These are phyloP conservation scores for Drosophila pallidifrons DNA, from an alignment of 1,140 invertebrate genomes.

Conservation along the genomic window DNA sequence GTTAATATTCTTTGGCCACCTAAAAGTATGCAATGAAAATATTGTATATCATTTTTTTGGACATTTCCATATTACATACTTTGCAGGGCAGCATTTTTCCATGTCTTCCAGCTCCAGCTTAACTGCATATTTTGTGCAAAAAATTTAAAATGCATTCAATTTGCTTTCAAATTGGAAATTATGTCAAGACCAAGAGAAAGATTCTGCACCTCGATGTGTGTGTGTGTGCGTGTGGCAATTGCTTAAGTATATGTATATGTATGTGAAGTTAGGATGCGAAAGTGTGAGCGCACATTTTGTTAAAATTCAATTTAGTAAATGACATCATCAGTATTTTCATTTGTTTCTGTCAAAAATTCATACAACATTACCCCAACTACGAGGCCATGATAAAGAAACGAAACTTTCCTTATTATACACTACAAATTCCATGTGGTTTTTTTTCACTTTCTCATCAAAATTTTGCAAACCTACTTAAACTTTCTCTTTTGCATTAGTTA, in stretches of 20 bases:
- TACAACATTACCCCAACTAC: slow-evolving; percentile 25
- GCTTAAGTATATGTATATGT: neutral
- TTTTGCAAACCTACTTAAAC: neutral
- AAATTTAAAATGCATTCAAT: slow-evolving; percentile 61
- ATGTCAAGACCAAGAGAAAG: slow-evolving; percentile 51
- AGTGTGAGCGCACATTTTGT: slow-evolving; percentile 26
- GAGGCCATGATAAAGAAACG: neutral
- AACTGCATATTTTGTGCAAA: neutral
- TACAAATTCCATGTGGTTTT: slow-evolving; percentile 9
- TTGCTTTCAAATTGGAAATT: slow-evolving; percentile 70
- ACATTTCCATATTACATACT: slow-evolving; percentile 19
- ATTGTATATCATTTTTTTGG: slow-evolving; percentile 7
- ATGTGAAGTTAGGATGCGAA: neutral
- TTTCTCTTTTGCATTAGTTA: neutral
- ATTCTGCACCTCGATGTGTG: slow-evolving; percentile 13
- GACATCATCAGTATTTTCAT: slow-evolving; percentile 72
- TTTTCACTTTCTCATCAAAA: neutral
- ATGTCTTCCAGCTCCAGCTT: neutral
- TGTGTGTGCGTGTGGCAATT: slow-evolving; percentile 3
- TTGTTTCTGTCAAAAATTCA: slow-evolving; percentile 66
- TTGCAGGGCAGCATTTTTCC: slow-evolving; percentile 1
- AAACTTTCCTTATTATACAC: slow-evolving; percentile 29
- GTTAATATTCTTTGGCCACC: slow-evolving; percentile 12
- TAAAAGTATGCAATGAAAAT: slow-evolving; percentile 23
- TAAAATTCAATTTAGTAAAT: slow-evolving; percentile 73